phyloP scores from a whole-genome alignment of 1,140 invertebrate genomes.

The Aleiodes sp. region DNA sequence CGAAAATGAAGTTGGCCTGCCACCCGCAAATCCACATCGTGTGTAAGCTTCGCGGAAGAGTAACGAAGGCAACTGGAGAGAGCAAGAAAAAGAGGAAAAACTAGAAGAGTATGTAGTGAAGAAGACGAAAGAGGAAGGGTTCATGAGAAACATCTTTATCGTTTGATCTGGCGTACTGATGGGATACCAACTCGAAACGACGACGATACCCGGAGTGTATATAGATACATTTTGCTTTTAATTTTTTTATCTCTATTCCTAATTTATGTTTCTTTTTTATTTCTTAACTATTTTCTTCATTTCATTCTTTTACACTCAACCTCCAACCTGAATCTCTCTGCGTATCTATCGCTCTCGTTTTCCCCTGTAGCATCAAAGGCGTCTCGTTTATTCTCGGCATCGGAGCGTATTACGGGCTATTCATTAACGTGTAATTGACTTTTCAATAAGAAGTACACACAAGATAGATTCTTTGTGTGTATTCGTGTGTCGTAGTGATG shows the following conservation, averaged over 20 bases:
- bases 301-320: too few relatives aligned
- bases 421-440: slow-evolving; percentile 42
- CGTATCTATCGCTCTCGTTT: slow-evolving; percentile 32
- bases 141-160: slow-evolving; percentile 42
- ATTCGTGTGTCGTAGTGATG: neutral
- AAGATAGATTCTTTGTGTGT: neutral
- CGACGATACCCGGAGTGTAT: slow-evolving; percentile 1
- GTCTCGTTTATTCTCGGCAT: slow-evolving; percentile 38
- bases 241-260: neutral
- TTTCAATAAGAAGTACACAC: slow-evolving; percentile 30
- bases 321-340: slow-evolving; percentile 4
- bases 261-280: neutral
- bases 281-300: too few relatives aligned
- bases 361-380: slow-evolving; percentile 19
- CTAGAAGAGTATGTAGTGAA: neutral
- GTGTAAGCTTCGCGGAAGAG: neutral
- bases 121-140: slow-evolving; percentile 25
- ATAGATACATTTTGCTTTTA: neutral
- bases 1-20: neutral
- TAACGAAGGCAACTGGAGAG: neutral
- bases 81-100: neutral
- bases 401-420: slow-evolving; percentile 36
- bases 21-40: slow-evolving; percentile 33
- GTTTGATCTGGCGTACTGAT: slow-evolving; percentile 26
- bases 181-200: slow-evolving; percentile 18